Percentiles rank a stretch among this genome's conserved stretches.
Conservation (phyloP, 2,797 vertebrate species). For the Squalus acanthias region DNA sequence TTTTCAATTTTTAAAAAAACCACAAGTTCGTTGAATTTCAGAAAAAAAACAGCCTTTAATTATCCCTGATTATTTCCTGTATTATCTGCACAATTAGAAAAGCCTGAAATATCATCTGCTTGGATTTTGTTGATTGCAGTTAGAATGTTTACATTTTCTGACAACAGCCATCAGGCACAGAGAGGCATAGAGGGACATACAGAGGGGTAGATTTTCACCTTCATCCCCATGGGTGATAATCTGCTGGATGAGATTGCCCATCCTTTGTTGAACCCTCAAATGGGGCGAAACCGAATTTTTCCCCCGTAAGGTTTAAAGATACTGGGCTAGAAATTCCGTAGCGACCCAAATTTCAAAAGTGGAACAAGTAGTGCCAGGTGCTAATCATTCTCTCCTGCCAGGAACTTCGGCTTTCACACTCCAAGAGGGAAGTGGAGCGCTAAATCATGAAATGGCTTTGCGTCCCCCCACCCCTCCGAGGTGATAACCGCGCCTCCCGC, state of each 20-base stretch:
- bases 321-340: too few relatives aligned
- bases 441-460: too few relatives aligned
- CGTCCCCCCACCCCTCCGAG: too few relatives aligned
- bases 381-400: too few relatives aligned
- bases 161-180: not conserved
- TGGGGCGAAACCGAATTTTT: too few relatives aligned
- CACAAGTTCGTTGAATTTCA: not conserved
- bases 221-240: not conserved
- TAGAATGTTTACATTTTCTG: not conserved
- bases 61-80: not conserved
- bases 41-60: not conserved
- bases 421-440: too few relatives aligned
- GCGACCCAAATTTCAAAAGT: too few relatives aligned
- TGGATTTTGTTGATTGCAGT: not conserved
- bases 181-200: not conserved
- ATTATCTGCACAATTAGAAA: not conserved
- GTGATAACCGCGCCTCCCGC: too few relatives aligned
- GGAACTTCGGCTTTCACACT: too few relatives aligned
- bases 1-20: not conserved
- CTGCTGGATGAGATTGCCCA: not conserved
- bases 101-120: not conserved
- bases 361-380: too few relatives aligned
- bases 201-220: not conserved
- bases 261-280: not conserved
- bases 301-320: too few relatives aligned